These are phyloP conservation scores for Noctilio leporinus DNA, from an alignment of 2,113 vertebrate species.

Conservation along the genomic window DNA sequence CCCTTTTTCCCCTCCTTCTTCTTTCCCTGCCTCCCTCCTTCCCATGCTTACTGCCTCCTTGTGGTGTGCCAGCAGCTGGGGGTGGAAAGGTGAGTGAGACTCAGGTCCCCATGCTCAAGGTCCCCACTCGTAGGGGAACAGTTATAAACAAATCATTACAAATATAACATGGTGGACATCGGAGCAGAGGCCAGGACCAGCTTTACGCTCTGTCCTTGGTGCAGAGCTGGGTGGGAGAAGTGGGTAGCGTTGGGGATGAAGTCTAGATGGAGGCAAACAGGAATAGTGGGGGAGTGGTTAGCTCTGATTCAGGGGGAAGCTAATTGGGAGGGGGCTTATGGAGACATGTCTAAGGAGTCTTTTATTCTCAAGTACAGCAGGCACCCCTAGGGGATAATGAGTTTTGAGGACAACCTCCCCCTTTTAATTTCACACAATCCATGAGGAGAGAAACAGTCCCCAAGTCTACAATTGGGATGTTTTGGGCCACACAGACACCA, in stretches of 20 bases:
- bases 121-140: neutral
- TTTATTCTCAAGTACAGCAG: neutral
- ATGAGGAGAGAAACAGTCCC: neutral
- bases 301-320: neutral
- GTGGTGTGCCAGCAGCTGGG: neutral
- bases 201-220: neutral
- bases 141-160: too few species aligned
- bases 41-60: neutral
- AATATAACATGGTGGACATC: rapidly evolving
- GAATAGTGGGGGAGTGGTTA: too few species aligned
- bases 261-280: neutral
- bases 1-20: too few species aligned
- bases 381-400: neutral
- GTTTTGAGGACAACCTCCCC: neutral
- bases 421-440: neutral
- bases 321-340: neutral
- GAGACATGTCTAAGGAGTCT: neutral
- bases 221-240: neutral
- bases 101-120: neutral
- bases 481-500: neutral
- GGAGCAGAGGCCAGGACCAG: neutral
- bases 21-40: neutral
- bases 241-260: neutral
- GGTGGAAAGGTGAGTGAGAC: neutral
- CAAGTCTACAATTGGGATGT: neutral